phyloP scores from a whole-genome alignment of 2,113 vertebrate species.

The Puma concolor region DNA sequence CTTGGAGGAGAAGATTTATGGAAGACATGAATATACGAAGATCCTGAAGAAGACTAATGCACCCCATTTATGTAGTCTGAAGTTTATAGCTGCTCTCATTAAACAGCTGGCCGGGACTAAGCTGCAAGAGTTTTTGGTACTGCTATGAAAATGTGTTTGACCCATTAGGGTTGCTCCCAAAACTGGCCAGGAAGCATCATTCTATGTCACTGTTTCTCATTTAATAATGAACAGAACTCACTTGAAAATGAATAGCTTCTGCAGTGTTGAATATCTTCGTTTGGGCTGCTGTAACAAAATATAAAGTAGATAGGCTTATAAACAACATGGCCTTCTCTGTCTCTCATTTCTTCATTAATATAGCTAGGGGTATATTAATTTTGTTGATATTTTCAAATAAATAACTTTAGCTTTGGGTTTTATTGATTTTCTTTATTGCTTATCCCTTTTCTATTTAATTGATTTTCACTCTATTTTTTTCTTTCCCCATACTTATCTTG shows the following conservation, averaged over 20 bases:
- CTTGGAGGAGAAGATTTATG: constrained; percentile 61
- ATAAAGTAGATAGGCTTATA: background rate
- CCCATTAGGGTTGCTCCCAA: background rate
- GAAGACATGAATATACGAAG: background rate
- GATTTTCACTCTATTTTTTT: background rate
- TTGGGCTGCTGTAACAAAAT: background rate
- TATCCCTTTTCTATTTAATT: background rate
- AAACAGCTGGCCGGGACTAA: constrained; percentile 58
- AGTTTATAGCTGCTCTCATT: constrained; percentile 57
- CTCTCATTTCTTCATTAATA: background rate
- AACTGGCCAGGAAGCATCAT: constrained; percentile 9
- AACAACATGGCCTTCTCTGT: background rate
- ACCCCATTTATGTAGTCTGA: constrained; percentile 38
- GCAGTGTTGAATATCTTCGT: background rate
- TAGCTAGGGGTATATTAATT: background rate
- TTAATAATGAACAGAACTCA: background rate
- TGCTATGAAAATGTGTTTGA: constrained; percentile 16
- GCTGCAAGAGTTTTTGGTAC: constrained; percentile 40
- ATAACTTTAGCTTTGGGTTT: background rate
- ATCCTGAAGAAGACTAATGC: constrained; percentile 54
- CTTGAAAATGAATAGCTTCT: constrained; percentile 1
- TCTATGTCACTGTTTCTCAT: background rate
- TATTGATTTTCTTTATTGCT: background rate
- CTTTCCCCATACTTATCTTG: background rate
- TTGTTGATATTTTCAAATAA: background rate